Evolutionary conservation across 2,113 vertebrate genomes (phyloP).

Genomic region (Paramormyrops kingsleyae): DNA sequence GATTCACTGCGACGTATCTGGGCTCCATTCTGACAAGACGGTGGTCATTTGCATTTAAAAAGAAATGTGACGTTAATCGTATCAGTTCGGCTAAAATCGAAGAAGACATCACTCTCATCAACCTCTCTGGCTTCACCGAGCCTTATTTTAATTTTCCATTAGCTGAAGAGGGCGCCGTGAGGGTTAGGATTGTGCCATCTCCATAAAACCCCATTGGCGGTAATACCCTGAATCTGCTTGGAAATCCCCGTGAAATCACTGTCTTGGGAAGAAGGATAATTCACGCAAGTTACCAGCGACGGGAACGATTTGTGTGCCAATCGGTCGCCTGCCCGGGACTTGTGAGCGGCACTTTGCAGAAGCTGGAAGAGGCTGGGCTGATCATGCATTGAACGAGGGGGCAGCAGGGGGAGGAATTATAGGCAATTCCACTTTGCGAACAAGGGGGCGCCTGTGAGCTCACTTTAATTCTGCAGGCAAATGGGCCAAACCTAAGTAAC

Average conservation of each 20-base stretch:
- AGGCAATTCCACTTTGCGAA: background rate
- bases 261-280: constrained; percentile 17
- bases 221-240: constrained; percentile 17
- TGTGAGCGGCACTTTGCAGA: background rate
- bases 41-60: constrained; percentile 17
- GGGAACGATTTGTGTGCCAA: background rate
- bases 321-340: background rate
- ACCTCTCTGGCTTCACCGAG: constrained; percentile 23
- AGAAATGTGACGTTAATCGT: constrained; percentile 6
- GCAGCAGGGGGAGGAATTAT: background rate
- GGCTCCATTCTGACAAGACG: background rate
- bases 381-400: too few relatives aligned
- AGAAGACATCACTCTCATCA: constrained; percentile 19
- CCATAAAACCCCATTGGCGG: constrained; percentile 9
- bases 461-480: background rate
- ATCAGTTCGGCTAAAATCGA: constrained; percentile 11
- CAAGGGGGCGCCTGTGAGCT: background rate
- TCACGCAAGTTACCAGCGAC: background rate
- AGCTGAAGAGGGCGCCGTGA: constrained; percentile 15
- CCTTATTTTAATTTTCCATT: constrained; percentile 31
- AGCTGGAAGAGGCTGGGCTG: too few relatives aligned
- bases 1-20: background rate
- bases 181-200: background rate
- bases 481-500: background rate
- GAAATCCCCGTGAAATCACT: constrained; percentile 20